Evolutionary conservation across 2,888 invertebrate genomes (phyloP), one percentile per base, ranked within the genome.

Genomic region (Saturnia pavonia): DNA sequence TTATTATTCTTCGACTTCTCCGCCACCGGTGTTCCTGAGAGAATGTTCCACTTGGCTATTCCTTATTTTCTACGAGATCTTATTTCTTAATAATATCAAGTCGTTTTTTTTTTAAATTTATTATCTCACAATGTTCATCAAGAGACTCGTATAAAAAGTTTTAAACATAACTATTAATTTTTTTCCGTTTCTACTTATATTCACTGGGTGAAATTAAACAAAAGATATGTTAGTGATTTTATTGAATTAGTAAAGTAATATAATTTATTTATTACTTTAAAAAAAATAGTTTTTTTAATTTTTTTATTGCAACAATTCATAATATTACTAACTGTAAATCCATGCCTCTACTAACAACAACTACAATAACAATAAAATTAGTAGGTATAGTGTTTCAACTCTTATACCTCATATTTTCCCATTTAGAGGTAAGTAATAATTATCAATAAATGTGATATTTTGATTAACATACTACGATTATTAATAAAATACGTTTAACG

Each of bases 21-120:
- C 72, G 86, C 82, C 8, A 86, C 85, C 71, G 91, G 88, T 69
- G 91, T 85, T 80, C 92, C 92, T 92, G 92, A 80, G 91, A 85
- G 86, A 87, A 87, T 82, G 82, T 71, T 69, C 68, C 69, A 54
- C 54, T 54, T 57, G 43, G 69, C 82, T 79, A 84, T 83, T 82
- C 81, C 82, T 74, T 70, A 74, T 71, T 73, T 72, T 71, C 70
- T 67, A 57, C 34, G 11, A 22, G 25, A 48, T 54, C 70, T 19
- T 19, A n/a, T 25, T 67, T 51, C 51, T 42, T 65, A 48, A 57
- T 34, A 16, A 43, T 27, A 14, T 25, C 25, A 60, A 25, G 0
- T 7, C 3, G 12, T 25, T 11, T 25, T 60, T 60, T 60, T 27
- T 22, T 54, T 11, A 4, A 22, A 22, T 22, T 9, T 54, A 54